Evolutionary conservation across 92 coral and sea anemone genomes (phyloP), one percentile per base, ranked within the genome.

Genomic region (Epizoanthus illoricatus): DNA sequence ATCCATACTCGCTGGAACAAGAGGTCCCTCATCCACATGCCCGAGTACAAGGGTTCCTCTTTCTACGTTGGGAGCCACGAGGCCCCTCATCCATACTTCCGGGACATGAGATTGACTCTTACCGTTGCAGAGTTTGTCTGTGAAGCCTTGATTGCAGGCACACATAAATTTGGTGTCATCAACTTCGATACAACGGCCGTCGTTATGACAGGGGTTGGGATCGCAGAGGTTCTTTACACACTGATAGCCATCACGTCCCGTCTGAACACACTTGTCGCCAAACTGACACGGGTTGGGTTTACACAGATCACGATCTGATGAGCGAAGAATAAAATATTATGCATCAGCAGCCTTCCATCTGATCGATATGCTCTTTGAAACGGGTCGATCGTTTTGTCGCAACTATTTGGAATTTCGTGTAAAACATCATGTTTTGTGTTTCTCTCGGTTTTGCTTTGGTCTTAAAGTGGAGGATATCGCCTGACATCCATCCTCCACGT

Each of bases 231-330:
- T 93, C 84, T 97, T 97, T 8, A 97, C 99, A 63, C 99, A 97
- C 68, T 94, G 97, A 69, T 97, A 97, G 33, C 98, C 94, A 75
- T 93, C 99, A 1, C 54, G 60, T 17, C 97, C 94, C 18, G 94
- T 93, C 71, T 97, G 97, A 55, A 85, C 86, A 59, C 99, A 97
- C 71, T 97, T 97, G 86, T 92, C 92, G 20, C 97, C 96, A 71
- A 88, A 97, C 84, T 93, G 99, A 76, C 99, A 97, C 0, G 99
- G 99, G 72, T 97, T 97, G 10, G 99, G 99, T 79, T 93, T 87
- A 61, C 99, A 97, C 24, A 97, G 90, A 78, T 97, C 94, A 11
- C 97, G 97, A 39, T 91, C 99, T 97, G 80, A 3, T 56, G 60
- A 65, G 61, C 39, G 43, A 17, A 63, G 58, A 45, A 40, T 12